phyloP scores from a whole-genome alignment of 1,140 invertebrate genomes.

The Drosophila suzukii region DNA sequence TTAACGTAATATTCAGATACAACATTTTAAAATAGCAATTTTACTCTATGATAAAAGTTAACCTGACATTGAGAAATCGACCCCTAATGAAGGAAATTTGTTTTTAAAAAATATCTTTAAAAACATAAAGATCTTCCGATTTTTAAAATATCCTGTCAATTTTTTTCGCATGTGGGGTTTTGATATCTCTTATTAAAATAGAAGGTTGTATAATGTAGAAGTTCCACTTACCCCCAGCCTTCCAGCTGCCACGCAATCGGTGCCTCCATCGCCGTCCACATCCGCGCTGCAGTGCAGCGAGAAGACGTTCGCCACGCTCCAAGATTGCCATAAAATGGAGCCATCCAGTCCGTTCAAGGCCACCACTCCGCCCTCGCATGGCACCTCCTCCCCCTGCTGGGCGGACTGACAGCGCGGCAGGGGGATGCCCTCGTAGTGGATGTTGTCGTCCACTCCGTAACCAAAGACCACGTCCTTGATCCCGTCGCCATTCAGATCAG shows the following conservation, averaged over 20 bases:
- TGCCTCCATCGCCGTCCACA: slow-evolving; percentile 88
- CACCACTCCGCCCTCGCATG: slow-evolving; percentile 91
- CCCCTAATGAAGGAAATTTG: no score
- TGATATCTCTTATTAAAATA: no score
- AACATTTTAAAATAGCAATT: no score
- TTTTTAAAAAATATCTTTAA: no score
- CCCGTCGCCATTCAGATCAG: slow-evolving; percentile 91
- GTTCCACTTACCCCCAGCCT: slow-evolving; percentile 87
- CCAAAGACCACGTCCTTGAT: slow-evolving; percentile 91
- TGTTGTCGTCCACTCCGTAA: slow-evolving; percentile 88
- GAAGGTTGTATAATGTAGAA: no score
- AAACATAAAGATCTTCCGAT: no score
- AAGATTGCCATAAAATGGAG: slow-evolving; percentile 90
- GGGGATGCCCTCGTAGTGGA: slow-evolving; percentile 76
- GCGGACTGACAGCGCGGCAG: slow-evolving; percentile 77
- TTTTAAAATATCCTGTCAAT: no score
- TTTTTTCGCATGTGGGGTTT: no score
- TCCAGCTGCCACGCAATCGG: slow-evolving; percentile 91
- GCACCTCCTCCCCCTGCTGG: slow-evolving; percentile 77
- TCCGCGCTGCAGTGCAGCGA: slow-evolving; percentile 91
- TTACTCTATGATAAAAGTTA: no score
- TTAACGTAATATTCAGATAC: no score
- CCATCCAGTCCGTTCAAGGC: slow-evolving; percentile 91
- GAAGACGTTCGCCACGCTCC: slow-evolving; percentile 90
- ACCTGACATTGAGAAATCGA: no score